Evolutionary conservation across 2,888 invertebrate species (phyloP).

Genomic region (Kryphioiulus occultus): DNA sequence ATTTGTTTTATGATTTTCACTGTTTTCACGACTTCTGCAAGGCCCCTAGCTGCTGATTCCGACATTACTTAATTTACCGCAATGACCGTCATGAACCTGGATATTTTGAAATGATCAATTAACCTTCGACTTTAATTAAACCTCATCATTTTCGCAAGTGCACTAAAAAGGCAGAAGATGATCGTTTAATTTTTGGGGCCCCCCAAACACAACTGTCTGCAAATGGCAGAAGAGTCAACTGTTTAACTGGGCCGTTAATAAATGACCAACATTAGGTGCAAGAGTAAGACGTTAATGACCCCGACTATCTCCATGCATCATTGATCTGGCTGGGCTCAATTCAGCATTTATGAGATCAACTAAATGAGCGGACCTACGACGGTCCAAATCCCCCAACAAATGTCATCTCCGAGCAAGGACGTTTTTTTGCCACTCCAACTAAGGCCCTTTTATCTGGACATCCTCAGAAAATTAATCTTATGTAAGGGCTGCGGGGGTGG

Average conservation of each 20-base stretch:
- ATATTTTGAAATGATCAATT: background rate
- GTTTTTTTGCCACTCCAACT: background rate
- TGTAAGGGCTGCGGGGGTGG: constrained; percentile 20
- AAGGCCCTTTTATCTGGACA: constrained; percentile 17
- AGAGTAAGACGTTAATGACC: constrained; percentile 24
- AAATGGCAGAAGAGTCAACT: constrained; percentile 18
- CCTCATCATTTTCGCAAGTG: background rate
- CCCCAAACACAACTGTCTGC: background rate
- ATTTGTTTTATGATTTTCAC: no score
- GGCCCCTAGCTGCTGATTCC: background rate
- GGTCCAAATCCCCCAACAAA: background rate
- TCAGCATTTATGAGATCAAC: constrained; percentile 26
- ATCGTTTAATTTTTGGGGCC: background rate
- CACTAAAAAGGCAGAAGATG: background rate
- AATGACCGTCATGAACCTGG: background rate
- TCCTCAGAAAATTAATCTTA: background rate
- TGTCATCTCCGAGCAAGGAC: background rate
- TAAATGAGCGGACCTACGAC: background rate
- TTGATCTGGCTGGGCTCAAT: constrained; percentile 17
- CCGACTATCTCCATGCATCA: constrained; percentile 10
- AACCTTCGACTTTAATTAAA: constrained; percentile 18
- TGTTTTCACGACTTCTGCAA: no score
- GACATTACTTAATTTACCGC: background rate
- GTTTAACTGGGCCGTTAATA: background rate
- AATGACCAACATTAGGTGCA: constrained; percentile 39